Conservation (phyloP, 1,140 invertebrate genomes). For the Heliconius himera region DNA sequence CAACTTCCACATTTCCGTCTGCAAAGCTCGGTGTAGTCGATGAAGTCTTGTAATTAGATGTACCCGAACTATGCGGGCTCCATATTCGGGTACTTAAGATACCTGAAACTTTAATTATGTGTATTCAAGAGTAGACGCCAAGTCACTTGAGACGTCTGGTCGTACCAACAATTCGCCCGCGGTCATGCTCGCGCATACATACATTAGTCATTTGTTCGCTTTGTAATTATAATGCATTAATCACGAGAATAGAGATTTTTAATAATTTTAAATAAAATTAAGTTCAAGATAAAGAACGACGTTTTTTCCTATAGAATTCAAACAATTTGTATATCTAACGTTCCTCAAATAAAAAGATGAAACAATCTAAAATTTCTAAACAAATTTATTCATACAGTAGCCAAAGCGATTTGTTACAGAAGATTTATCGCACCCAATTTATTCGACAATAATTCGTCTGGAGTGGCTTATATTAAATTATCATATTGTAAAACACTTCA, state of each 20-base stretch:
- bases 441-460: conserved; percentile 32
- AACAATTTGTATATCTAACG: neutral
- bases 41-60: conserved; percentile 21
- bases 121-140: conserved; percentile 55
- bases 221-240: neutral
- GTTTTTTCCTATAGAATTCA: neutral
- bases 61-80: conserved; percentile 37
- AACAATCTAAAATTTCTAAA: conserved; percentile 8
- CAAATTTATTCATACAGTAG: conserved; percentile 32
- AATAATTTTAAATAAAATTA: too few species aligned
- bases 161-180: conserved; percentile 50
- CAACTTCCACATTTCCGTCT: conserved; percentile 3
- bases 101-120: conserved; percentile 67
- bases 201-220: neutral
- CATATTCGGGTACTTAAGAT: conserved; percentile 41
- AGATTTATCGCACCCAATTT: conserved; percentile 31
- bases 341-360: conserved; percentile 9
- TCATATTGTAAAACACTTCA: conserved; percentile 39
- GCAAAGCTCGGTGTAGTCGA: conserved; percentile 3
- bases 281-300: too few species aligned
- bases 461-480: conserved; percentile 19
- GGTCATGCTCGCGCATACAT: conserved; percentile 29
- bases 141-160: conserved; percentile 73
- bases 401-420: conserved; percentile 28
- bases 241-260: neutral